Percentiles rank a stretch among this genome's conserved stretches.
These are phyloP conservation scores for Anolis sagrei DNA, from an alignment of 2,113 vertebrate genomes.

Conservation along the genomic window DNA sequence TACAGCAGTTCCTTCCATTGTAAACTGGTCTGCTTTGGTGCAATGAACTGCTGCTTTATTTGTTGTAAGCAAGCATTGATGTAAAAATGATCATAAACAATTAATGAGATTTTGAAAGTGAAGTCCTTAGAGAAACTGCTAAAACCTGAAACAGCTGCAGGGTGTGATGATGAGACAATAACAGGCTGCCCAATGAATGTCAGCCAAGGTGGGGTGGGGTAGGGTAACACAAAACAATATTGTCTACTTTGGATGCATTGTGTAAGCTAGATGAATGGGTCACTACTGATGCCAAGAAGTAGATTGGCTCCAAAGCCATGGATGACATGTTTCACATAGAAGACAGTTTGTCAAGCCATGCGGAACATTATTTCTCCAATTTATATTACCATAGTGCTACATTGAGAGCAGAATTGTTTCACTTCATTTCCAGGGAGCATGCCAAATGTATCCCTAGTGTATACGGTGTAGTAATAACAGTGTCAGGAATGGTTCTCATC, in stretches of 20 bases:
- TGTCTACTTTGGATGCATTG: neutral
- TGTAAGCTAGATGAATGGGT: neutral
- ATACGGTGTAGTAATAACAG: slow-evolving; percentile 33
- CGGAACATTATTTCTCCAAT: neutral
- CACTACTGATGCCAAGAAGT: neutral
- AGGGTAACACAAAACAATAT: neutral
- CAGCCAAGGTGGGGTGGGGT: neutral
- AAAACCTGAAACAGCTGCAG: neutral
- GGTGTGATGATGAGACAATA: neutral
- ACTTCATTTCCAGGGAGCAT: slow-evolving; percentile 2
- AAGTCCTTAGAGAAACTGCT: neutral
- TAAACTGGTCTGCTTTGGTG: neutral
- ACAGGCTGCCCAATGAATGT: slow-evolving; percentile 1
- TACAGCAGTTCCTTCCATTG: neutral
- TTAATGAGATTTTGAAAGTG: slow-evolving; percentile 7
- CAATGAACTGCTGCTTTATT: neutral
- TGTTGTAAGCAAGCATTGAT: slow-evolving; percentile 22
- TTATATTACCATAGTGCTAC: slow-evolving; percentile 12
- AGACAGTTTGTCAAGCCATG: slow-evolving; percentile 25
- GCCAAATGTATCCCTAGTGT: slow-evolving; percentile 28
- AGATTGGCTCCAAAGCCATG: neutral
- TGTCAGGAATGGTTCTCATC: slow-evolving; percentile 42
- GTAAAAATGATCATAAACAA: neutral
- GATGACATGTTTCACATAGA: neutral
- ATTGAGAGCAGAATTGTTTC: slow-evolving; percentile 39